A percentile compares a stretch with the other conserved stretches of the same genome.
Evolutionary conservation across 2,888 invertebrate genomes (phyloP).

Genomic region (Nycteola revayana): DNA sequence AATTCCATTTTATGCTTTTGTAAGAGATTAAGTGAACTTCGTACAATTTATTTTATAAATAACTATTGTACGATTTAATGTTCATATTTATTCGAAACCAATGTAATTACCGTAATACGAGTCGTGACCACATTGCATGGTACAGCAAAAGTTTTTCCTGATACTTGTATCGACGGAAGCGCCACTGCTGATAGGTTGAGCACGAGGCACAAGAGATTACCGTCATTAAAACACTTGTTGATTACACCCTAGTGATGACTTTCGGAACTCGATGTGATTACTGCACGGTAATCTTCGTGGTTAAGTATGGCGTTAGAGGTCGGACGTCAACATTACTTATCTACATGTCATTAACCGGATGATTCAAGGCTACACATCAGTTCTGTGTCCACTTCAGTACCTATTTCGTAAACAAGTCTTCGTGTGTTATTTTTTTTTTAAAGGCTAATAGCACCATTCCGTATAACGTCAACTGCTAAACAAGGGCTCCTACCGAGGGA

Average conservation of each 20-base stretch:
- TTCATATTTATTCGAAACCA: no score
- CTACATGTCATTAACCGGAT: constrained; percentile 28
- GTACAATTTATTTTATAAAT: no score
- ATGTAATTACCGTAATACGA: constrained; percentile 44
- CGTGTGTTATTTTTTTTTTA: no score
- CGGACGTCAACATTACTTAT: constrained; percentile 29
- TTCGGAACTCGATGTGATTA: constrained; percentile 59
- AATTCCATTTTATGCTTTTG: no score
- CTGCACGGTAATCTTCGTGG: constrained; percentile 40
- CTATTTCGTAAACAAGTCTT: no score
- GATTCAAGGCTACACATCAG: constrained; percentile 27
- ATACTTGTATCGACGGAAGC: constrained; percentile 56
- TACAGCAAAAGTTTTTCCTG: constrained; percentile 50
- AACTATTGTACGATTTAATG: no score
- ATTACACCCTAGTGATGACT: constrained; percentile 56
- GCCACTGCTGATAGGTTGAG: constrained; percentile 47
- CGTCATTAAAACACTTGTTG: constrained; percentile 61
- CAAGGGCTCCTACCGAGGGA: no score
- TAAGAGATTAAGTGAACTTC: no score
- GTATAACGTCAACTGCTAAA: no score
- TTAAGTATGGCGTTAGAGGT: constrained; percentile 42
- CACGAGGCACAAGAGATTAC: constrained; percentile 59
- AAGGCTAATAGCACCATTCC: no score
- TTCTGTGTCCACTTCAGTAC: no score
- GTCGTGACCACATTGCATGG: constrained; percentile 40